Base-by-base conservation (phyloP, 2,797 vertebrate species). In the Mastacembelus armatus region DNA sequence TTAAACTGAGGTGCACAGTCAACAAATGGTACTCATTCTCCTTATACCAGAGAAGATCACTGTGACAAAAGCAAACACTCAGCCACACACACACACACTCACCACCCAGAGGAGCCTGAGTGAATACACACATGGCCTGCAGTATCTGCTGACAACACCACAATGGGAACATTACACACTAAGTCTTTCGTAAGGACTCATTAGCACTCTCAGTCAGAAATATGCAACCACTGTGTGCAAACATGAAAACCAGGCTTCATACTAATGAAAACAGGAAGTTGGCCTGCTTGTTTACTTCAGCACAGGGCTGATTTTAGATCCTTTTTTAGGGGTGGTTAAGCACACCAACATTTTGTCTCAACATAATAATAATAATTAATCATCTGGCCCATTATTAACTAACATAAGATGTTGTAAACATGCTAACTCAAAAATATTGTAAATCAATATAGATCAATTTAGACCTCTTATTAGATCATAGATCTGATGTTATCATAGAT, bases 101-200 rank as follows among this genome's bases (percentile, higher is more conserved):
- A 48, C 19, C 35, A 57, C 71, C 71, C 68, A 71, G 50, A 61
- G 70, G 74, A 70, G 49, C 45, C 21, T 45, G 43, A 6, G 12
- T 27, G 48, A 75, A 67, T 65, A 48, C 78, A 68, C 70, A 24
- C 30, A 30, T 66, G 70, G 49, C 64, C 22, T 18, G 47, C 49
- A 65, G 65, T 74, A 68, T n/a, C n/a, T n/a, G n/a, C n/a, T n/a
- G n/a, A 68, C 75, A 81, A 78, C 65, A 62, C 26, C 58, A 36
- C 56, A 40, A 11, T 35, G 74, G 71, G 70, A 78, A 61, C 44
- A 78, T 4, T 1, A 38, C 10, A 48, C 36, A 42, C 14, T 3
- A 42, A 51, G 63, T 30, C 33, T 26, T 33, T 52, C 50, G 26
- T 45, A 42, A 69, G 43, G 24, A 56, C 45, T 78, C 50, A 76